Evolutionary conservation across 2,888 invertebrate genomes (phyloP).

Genomic region (Cerastoderma edule): DNA sequence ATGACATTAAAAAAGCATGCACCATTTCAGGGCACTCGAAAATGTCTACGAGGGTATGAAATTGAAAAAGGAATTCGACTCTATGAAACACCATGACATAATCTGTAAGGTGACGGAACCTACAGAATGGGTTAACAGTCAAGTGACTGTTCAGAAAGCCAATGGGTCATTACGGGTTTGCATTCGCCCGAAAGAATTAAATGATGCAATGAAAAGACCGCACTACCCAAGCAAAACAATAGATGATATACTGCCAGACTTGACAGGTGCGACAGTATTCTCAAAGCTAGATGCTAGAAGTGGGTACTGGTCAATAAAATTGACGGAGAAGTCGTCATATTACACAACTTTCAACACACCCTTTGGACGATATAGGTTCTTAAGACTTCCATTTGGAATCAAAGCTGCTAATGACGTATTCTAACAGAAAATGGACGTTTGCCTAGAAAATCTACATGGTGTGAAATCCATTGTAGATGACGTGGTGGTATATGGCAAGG

Average conservation of each 20-base stretch:
- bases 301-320: constrained; percentile 61
- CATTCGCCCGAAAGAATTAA: constrained; percentile 57
- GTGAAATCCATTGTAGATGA: too few species aligned
- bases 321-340: constrained; percentile 34
- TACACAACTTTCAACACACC: constrained; percentile 47
- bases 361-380: constrained; percentile 37
- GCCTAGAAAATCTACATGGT: too few species aligned
- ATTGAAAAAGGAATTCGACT: constrained; percentile 53
- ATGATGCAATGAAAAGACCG: constrained; percentile 49
- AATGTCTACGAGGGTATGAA: constrained; percentile 41
- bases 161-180: constrained; percentile 49
- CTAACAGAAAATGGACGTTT: too few species aligned
- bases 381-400: constrained; percentile 59
- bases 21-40: constrained; percentile 54
- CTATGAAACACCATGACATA: constrained; percentile 37
- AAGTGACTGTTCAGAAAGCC: constrained; percentile 55
- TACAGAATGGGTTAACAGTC: constrained; percentile 55
- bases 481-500: not conserved
- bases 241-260: constrained; percentile 54
- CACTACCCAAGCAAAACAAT: constrained; percentile 56
- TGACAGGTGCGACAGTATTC: constrained; percentile 51
- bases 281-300: constrained; percentile 51
- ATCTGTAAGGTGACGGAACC: constrained; percentile 49
- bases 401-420: constrained; percentile 42
- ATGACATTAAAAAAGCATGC: not conserved